Evolutionary conservation across 2,113 vertebrate species (phyloP).

Genomic region (Nothoprocta perdicaria): DNA sequence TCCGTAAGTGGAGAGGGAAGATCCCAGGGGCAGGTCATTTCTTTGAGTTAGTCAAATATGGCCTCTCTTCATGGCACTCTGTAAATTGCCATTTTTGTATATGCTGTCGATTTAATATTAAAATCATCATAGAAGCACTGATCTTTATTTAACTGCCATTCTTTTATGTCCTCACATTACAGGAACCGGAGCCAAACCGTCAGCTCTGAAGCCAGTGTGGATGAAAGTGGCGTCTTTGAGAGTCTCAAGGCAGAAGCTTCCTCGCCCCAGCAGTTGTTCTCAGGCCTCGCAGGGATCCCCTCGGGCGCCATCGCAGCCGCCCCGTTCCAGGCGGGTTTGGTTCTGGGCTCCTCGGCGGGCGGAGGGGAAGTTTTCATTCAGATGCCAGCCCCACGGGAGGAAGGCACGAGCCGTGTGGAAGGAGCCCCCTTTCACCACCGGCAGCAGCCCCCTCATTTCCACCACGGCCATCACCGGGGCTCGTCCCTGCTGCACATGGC

Average conservation of each 20-base stretch:
- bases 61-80: background rate
- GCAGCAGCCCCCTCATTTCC: slow-evolving; percentile 81
- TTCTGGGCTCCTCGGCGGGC: slow-evolving; percentile 85
- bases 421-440: slow-evolving; percentile 82
- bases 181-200: slow-evolving; percentile 92
- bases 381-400: slow-evolving; percentile 90
- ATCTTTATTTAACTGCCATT: background rate
- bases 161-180: background rate
- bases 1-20: background rate
- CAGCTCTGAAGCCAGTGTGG: slow-evolving; percentile 90
- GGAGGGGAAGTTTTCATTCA: slow-evolving; percentile 92
- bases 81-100: background rate
- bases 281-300: slow-evolving; percentile 87
- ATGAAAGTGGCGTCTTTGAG: slow-evolving; percentile 92
- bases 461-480: slow-evolving; percentile 83
- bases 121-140: background rate
- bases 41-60: background rate
- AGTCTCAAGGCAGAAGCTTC: slow-evolving; percentile 90
- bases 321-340: slow-evolving; percentile 89
- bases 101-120: background rate
- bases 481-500: slow-evolving; percentile 90
- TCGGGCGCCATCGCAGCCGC: slow-evolving; percentile 81
- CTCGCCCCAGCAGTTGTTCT: slow-evolving; percentile 89
- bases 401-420: slow-evolving; percentile 81
- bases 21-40: background rate